These are phyloP conservation scores for Anguilla pacifica DNA, from an alignment of 2,797 vertebrate species.

Conservation along the genomic window DNA sequence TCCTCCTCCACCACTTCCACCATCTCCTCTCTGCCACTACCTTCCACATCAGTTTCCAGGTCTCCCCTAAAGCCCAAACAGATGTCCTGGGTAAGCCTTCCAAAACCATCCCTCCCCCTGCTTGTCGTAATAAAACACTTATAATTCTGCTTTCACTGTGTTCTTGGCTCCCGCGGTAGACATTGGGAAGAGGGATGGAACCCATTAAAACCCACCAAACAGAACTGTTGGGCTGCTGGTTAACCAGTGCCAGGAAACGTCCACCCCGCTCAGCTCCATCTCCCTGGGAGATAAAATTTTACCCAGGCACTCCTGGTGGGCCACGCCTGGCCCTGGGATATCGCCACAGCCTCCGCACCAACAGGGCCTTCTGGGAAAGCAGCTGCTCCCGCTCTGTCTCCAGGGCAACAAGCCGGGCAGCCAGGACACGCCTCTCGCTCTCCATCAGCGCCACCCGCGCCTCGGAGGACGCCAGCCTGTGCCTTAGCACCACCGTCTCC, in stretches of 20 bases:
- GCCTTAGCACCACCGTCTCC: background rate
- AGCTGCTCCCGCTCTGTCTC: background rate
- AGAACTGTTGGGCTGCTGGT: background rate
- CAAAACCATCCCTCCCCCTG: background rate
- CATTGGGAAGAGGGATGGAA: conserved; percentile 12
- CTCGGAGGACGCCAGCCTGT: conserved; percentile 4
- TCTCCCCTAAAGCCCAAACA: conserved; percentile 50
- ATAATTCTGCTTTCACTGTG: conserved; percentile 18
- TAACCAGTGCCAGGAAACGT: background rate
- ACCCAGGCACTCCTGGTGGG: background rate
- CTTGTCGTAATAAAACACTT: conserved; percentile 30
- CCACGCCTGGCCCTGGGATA: background rate
- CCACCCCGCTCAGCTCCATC: background rate
- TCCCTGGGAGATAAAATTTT: background rate
- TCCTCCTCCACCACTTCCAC: background rate
- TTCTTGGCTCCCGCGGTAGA: conserved; percentile 16
- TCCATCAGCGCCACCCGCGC: background rate
- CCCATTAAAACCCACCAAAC: conserved; percentile 26
- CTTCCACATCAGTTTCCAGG: conserved; percentile 30
- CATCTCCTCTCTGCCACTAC: conserved; percentile 10
- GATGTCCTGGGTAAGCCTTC: conserved; percentile 38
- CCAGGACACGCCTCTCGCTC: background rate
- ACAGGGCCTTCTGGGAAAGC: background rate
- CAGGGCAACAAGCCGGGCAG: background rate
- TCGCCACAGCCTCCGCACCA: background rate